These are phyloP conservation scores for Coturnix japonica DNA, from an alignment of 2,113 vertebrate species.

Conservation along the genomic window DNA sequence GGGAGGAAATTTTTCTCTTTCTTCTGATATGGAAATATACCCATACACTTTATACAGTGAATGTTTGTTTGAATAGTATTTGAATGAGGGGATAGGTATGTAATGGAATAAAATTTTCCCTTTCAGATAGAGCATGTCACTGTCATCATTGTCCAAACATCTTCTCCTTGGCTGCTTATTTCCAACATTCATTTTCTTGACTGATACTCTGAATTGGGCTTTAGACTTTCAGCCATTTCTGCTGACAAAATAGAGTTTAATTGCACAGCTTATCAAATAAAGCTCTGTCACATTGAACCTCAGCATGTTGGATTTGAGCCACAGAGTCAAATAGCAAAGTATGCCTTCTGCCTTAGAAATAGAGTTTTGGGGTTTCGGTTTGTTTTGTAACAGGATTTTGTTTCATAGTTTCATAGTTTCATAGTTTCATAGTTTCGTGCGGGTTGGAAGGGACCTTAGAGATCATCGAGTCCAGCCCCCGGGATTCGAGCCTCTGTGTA, in stretches of 20 bases:
- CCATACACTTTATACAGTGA: not conserved
- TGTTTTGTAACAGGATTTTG: not conserved
- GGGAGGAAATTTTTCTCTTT: not conserved
- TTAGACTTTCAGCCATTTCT: not conserved
- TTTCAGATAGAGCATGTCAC: conserved; percentile 22
- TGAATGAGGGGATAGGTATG: conserved; percentile 6
- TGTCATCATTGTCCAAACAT: not conserved
- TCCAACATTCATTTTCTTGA: not conserved
- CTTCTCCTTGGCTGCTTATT: not conserved
- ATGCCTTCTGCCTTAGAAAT: not conserved
- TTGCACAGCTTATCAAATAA: not conserved
- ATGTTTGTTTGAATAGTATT: not conserved
- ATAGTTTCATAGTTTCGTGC: too few relatives aligned
- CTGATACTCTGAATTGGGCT: not conserved
- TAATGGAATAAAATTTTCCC: conserved; percentile 21
- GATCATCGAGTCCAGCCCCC: too few relatives aligned
- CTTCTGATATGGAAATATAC: not conserved
- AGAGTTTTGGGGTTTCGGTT: not conserved
- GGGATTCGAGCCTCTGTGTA: too few relatives aligned
- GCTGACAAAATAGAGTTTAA: not conserved
- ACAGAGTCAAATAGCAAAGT: not conserved
- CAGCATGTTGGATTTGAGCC: not conserved
- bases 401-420: too few relatives aligned
- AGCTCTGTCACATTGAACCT: not conserved
- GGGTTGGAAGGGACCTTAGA: too few relatives aligned